Conservation (phyloP, 2,113 vertebrate species). For the Platysteira castanea region DNA sequence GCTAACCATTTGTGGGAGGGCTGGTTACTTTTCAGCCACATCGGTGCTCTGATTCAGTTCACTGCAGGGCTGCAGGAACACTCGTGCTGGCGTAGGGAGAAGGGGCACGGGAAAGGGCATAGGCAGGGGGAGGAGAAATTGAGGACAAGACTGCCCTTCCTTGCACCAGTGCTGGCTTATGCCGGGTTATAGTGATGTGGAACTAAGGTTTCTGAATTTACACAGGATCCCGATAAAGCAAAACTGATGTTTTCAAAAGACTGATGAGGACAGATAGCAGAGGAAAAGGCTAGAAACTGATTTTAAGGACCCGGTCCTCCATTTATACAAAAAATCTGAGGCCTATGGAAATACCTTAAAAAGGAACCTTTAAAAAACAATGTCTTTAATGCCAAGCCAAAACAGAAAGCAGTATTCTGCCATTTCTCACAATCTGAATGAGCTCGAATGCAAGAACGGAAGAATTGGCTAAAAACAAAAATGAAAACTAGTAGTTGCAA, state of each 20-base stretch:
- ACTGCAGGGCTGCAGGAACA: neutral
- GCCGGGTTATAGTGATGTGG: neutral
- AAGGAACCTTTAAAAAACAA: neutral
- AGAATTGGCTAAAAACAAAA: neutral
- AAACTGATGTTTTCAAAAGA: neutral
- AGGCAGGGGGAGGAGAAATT: neutral
- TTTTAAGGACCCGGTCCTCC: neutral
- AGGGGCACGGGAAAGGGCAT: accelerated
- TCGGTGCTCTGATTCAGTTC: neutral
- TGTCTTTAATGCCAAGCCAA: neutral
- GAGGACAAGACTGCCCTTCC: neutral
- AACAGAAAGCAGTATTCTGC: neutral
- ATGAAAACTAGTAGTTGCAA: neutral
- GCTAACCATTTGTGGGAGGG: neutral
- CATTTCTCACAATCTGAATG: neutral
- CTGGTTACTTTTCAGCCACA: neutral
- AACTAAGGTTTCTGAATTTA: neutral
- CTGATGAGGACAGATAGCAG: neutral
- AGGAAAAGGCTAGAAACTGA: neutral
- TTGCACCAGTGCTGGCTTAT: neutral
- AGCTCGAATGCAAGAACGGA: neutral
- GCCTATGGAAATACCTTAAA: neutral
- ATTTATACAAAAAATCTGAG: neutral
- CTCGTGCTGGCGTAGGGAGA: accelerated
- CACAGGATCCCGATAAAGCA: neutral